Percentiles rank a stretch among this genome's conserved stretches.
These are phyloP conservation scores for Noctua janthina DNA, from an alignment of 2,888 invertebrate species.

Conservation along the genomic window DNA sequence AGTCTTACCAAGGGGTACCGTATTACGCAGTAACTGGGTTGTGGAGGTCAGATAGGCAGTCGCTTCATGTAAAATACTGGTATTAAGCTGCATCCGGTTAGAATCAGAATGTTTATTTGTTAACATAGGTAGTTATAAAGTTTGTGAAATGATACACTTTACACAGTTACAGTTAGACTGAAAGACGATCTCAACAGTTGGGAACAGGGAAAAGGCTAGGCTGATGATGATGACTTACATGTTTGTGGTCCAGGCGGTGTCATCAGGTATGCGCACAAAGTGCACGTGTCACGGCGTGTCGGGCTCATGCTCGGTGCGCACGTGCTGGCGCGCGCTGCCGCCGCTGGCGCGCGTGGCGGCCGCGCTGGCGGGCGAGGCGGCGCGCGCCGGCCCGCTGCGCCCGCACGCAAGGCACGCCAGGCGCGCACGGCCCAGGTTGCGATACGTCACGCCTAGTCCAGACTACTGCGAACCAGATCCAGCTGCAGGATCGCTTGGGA, in stretches of 20 bases:
- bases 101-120: too few species aligned
- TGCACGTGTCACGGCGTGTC: slow-evolving; percentile 97
- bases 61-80: background rate
- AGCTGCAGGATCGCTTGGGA: slow-evolving; percentile 94
- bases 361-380: slow-evolving; percentile 83
- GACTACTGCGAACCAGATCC: slow-evolving; percentile 95
- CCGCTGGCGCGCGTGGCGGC: slow-evolving; percentile 91
- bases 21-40: background rate
- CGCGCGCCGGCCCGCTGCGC: slow-evolving; percentile 84
- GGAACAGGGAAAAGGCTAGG: background rate
- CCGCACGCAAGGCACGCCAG: slow-evolving; percentile 79
- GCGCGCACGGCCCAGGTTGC: slow-evolving; percentile 90
- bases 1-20: background rate
- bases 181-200: background rate
- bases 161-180: too few species aligned
- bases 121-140: too few species aligned
- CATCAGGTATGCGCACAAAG: slow-evolving; percentile 89
- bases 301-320: slow-evolving; percentile 95
- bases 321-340: slow-evolving; percentile 94
- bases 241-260: slow-evolving; percentile 89
- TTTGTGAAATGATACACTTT: too few species aligned
- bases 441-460: slow-evolving; percentile 95
- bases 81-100: background rate
- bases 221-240: background rate
- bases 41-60: background rate